Conservation (phyloP, 2,888 invertebrate species). For the Cybosia mesomella region DNA sequence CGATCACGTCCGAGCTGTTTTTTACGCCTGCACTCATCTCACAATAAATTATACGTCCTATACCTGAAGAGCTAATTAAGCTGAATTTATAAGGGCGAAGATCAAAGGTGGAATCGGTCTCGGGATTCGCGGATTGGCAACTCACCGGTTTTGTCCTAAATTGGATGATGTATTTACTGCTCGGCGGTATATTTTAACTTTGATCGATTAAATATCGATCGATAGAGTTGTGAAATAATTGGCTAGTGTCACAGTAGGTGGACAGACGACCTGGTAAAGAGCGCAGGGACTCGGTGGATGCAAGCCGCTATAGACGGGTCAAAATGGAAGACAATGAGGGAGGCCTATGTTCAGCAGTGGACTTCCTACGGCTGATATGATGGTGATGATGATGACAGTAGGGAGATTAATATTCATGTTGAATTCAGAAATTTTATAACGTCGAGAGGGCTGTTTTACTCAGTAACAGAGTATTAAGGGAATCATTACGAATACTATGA, state of each 20-base stretch:
- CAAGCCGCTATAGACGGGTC: too few relatives aligned
- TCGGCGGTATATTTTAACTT: too few relatives aligned
- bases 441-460: neutral
- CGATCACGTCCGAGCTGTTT: constrained; percentile 47
- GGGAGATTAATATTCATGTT: neutral
- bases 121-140: constrained; percentile 38
- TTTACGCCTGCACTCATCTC: constrained; percentile 50
- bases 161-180: constrained; percentile 39
- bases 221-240: constrained; percentile 29
- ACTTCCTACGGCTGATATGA: too few relatives aligned
- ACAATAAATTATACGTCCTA: constrained; percentile 53
- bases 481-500: too few relatives aligned
- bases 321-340: too few relatives aligned
- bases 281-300: too few relatives aligned
- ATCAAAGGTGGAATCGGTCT: constrained; percentile 52
- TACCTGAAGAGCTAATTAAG: constrained; percentile 56
- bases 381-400: too few relatives aligned
- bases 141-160: constrained; percentile 46
- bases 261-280: too few relatives aligned
- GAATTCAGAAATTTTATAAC: neutral
- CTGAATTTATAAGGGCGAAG: constrained; percentile 50
- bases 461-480: neutral
- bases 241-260: constrained; percentile 9
- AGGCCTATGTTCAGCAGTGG: too few relatives aligned
- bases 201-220: constrained; percentile 37